Evolutionary conservation across 2,888 invertebrate species (phyloP).

Genomic region (Cephus nigrinus): DNA sequence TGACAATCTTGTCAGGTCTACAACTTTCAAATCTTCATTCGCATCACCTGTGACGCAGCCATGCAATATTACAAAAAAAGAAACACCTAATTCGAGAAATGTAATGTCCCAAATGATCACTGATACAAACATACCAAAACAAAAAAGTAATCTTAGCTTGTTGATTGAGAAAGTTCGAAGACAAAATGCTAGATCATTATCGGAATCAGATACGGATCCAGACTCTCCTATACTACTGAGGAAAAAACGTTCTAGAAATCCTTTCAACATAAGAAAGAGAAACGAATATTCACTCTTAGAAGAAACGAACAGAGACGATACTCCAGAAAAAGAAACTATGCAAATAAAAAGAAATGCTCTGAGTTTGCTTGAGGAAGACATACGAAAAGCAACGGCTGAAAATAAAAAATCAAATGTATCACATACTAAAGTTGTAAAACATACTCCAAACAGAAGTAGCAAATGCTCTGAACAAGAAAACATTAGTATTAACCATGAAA

Average conservation of each 20-base stretch:
- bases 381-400: conserved; percentile 19
- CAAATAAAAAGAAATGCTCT: conserved; percentile 15
- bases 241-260: conserved; percentile 34
- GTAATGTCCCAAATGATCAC: background rate
- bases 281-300: conserved; percentile 9
- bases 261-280: conserved; percentile 32
- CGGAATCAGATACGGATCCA: conserved; percentile 38
- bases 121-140: conserved; percentile 12
- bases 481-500: background rate
- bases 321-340: background rate
- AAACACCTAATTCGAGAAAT: background rate
- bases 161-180: conserved; percentile 48
- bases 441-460: background rate
- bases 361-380: conserved; percentile 22
- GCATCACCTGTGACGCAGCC: background rate
- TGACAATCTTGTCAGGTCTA: background rate
- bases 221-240: conserved; percentile 24
- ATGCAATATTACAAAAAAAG: background rate
- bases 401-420: conserved; percentile 19
- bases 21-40: background rate
- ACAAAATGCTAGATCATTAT: conserved; percentile 39
- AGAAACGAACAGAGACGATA: background rate
- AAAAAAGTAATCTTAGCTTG: conserved; percentile 45
- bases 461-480: background rate
- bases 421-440: conserved; percentile 6